These are phyloP conservation scores for Ornithoptera priamus DNA, from an alignment of 2,888 invertebrate genomes.

Conservation along the genomic window DNA sequence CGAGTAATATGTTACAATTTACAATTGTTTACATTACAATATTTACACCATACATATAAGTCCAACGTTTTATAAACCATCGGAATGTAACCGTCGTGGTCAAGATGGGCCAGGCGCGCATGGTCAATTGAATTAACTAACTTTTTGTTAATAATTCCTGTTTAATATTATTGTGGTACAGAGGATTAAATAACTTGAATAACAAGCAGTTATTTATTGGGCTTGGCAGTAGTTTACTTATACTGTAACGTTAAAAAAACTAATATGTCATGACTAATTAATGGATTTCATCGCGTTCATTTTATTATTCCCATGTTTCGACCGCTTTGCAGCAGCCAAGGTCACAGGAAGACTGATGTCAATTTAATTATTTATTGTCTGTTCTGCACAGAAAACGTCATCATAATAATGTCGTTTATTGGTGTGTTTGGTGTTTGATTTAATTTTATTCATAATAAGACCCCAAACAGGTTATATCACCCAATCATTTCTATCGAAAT, in stretches of 20 bases:
- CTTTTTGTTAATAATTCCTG: neutral
- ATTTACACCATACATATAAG: constrained; percentile 1
- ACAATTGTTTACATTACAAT: neutral
- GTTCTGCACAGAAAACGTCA: no score
- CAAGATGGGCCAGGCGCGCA: constrained; percentile 7
- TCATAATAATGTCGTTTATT: no score
- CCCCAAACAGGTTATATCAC: no score
- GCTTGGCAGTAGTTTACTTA: neutral
- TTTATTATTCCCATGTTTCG: no score
- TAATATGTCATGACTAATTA: no score
- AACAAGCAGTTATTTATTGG: neutral
- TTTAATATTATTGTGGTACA: constrained; percentile 1
- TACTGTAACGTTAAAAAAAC: neutral
- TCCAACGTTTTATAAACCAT: constrained; percentile 3
- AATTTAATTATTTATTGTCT: no score
- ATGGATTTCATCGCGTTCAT: no score
- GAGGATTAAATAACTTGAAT: neutral
- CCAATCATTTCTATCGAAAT: no score
- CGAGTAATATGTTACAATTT: constrained; percentile 28
- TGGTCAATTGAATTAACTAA: constrained; percentile 8
- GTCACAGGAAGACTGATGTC: no score
- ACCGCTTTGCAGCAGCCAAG: no score
- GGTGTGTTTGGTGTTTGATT: no score
- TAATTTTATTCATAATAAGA: no score
- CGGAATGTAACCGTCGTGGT: constrained; percentile 17